A percentile compares a stretch with the other conserved stretches of the same genome.
These are phyloP conservation scores for Smutsia gigantea DNA, from an alignment of 2,797 vertebrate species.

Conservation along the genomic window DNA sequence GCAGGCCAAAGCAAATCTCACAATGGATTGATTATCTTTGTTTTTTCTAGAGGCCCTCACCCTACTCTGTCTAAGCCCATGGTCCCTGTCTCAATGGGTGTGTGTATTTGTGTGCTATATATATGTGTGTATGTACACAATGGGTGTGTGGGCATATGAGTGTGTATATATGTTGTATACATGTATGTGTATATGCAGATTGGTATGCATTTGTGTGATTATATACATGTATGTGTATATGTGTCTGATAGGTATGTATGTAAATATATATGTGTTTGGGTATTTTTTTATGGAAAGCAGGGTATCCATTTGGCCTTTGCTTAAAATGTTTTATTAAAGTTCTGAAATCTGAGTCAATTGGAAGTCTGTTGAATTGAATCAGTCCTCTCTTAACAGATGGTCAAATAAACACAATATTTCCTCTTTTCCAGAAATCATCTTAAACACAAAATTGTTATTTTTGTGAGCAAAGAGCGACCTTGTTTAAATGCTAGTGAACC, in stretches of 20 bases:
- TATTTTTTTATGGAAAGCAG: slow-evolving; percentile 28
- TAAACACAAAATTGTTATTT: slow-evolving; percentile 65
- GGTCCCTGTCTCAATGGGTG: no score
- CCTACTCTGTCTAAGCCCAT: no score
- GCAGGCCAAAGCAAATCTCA: no score
- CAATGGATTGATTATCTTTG: no score
- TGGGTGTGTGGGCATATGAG: neutral
- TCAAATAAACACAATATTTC: slow-evolving; percentile 68
- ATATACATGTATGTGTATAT: neutral
- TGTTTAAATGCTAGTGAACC: slow-evolving; percentile 76
- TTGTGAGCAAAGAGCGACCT: slow-evolving; percentile 69
- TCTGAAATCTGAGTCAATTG: slow-evolving; percentile 49
- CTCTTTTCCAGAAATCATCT: slow-evolving; percentile 71
- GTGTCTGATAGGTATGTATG: neutral
- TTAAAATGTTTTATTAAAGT: slow-evolving; percentile 48
- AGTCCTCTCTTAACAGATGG: slow-evolving; percentile 72
- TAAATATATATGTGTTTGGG: neutral
- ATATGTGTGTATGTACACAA: neutral
- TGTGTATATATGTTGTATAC: no score
- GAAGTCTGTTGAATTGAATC: slow-evolving; percentile 63
- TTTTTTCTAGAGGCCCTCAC: no score
- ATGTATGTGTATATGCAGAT: neutral
- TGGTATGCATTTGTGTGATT: neutral
- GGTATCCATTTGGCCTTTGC: neutral
- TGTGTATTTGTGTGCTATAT: neutral